Evolutionary conservation across 2,888 invertebrate genomes (phyloP).

Genomic region (Cheilosia pagana): DNA sequence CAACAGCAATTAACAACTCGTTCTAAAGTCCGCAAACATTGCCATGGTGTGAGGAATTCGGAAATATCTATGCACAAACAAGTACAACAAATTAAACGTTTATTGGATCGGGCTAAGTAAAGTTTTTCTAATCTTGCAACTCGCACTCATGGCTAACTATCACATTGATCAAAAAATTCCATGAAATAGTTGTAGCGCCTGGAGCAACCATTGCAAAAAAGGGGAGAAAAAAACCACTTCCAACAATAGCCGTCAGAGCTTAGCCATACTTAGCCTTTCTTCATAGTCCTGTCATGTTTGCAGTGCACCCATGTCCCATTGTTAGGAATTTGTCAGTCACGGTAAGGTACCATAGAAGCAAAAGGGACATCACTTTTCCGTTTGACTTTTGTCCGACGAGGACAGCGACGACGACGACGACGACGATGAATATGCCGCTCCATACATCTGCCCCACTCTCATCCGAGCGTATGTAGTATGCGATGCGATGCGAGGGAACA

Average conservation of each 20-base stretch:
- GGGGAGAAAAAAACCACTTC: background rate
- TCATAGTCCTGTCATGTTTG: slow-evolving; percentile 20
- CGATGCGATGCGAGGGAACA: slow-evolving; percentile 75
- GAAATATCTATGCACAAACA: slow-evolving; percentile 26
- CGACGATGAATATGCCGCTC: background rate
- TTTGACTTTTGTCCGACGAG: slow-evolving; percentile 55
- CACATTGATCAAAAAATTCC: slow-evolving; percentile 65
- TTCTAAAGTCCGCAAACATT: slow-evolving; percentile 3
- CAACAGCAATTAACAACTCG: slow-evolving; percentile 63
- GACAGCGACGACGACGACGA: slow-evolving; percentile 11
- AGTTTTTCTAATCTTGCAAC: slow-evolving; percentile 42
- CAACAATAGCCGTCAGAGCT: slow-evolving; percentile 55
- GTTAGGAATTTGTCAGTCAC: slow-evolving; percentile 33
- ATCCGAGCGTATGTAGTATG: slow-evolving; percentile 21
- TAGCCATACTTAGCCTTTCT: slow-evolving; percentile 56
- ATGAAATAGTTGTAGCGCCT: slow-evolving; percentile 56
- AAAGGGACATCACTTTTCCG: slow-evolving; percentile 46
- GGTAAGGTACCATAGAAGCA: slow-evolving; percentile 5
- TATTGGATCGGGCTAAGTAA: slow-evolving; percentile 17
- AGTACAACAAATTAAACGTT: slow-evolving; percentile 38
- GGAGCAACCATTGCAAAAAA: slow-evolving; percentile 26
- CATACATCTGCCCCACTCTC: background rate
- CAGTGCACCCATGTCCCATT: slow-evolving; percentile 14
- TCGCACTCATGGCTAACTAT: slow-evolving; percentile 30
- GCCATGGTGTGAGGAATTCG: slow-evolving; percentile 4